Conservation (phyloP, 2,113 vertebrate species). For the Glaucidium brasilianum region DNA sequence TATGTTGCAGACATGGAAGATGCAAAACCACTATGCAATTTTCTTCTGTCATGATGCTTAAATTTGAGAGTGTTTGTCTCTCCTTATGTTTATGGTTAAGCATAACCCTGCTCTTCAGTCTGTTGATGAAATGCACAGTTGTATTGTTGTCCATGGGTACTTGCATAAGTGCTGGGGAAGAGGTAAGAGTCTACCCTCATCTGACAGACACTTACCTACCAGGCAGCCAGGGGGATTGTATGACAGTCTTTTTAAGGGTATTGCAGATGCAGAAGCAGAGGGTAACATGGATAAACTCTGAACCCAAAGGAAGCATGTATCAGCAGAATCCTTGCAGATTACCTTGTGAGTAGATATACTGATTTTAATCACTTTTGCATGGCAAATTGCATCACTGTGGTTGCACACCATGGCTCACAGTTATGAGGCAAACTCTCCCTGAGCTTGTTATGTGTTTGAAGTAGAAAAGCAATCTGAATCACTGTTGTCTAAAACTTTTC, state of each 20-base stretch:
- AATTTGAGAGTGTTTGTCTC: not conserved
- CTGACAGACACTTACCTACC: not conserved
- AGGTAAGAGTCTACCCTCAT: not conserved
- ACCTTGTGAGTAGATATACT: not conserved
- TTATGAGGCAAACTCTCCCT: not conserved
- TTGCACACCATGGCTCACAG: not conserved
- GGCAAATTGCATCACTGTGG: not conserved
- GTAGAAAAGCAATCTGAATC: not conserved
- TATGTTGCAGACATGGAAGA: not conserved
- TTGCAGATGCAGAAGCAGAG: not conserved
- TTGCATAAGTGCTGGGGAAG: not conserved
- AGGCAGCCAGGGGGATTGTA: not conserved
- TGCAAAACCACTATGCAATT: not conserved
- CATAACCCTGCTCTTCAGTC: not conserved
- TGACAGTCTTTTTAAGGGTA: not conserved
- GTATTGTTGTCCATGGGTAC: not conserved
- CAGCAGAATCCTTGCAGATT: not conserved
- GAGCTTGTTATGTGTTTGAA: not conserved
- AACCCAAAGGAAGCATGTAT: not conserved
- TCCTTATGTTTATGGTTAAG: not conserved
- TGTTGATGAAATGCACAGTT: not conserved
- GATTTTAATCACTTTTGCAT: slow-evolving; percentile 1
- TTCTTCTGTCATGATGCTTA: not conserved
- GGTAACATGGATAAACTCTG: not conserved
- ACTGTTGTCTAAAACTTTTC: not conserved